These are phyloP conservation scores for Danio jaintianensis DNA, from an alignment of 2,797 vertebrate species.

Conservation along the genomic window DNA sequence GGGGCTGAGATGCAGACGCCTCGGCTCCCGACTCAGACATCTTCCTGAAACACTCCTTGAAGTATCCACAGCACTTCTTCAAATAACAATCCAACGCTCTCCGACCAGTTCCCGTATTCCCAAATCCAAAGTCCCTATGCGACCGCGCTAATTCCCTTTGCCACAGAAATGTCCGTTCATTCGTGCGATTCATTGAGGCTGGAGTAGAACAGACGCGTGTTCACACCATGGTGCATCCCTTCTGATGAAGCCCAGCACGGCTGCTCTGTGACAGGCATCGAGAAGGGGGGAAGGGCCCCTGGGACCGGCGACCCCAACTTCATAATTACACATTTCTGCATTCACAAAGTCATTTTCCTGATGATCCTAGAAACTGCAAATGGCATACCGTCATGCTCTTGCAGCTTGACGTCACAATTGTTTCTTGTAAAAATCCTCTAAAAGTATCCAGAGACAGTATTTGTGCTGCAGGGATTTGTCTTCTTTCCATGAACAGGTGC, in stretches of 20 bases:
- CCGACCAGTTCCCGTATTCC: conserved; percentile 62
- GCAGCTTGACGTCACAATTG: conserved; percentile 36
- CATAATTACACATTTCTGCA: conserved; percentile 70
- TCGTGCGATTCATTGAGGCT: conserved; percentile 62
- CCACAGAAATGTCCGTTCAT: conserved; percentile 58
- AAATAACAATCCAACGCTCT: conserved; percentile 64
- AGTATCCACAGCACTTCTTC: conserved; percentile 66
- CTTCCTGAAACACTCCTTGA: conserved; percentile 74
- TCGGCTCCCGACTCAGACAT: conserved; percentile 90
- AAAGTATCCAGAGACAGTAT: not conserved
- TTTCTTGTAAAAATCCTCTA: not conserved
- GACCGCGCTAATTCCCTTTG: conserved; percentile 71
- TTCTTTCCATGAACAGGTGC: conserved; percentile 4
- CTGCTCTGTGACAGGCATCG: conserved; percentile 63
- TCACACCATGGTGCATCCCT: conserved; percentile 57
- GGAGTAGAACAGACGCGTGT: conserved; percentile 59
- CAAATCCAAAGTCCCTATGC: conserved; percentile 65
- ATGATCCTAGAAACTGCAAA: conserved; percentile 75
- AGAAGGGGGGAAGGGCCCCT: conserved; percentile 60
- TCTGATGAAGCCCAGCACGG: conserved; percentile 62
- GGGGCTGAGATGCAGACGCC: conserved; percentile 85
- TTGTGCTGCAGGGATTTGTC: not conserved
- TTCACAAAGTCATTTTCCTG: conserved; percentile 76
- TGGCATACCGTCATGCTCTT: conserved; percentile 72
- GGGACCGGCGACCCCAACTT: conserved; percentile 51